Conservation (phyloP, 2,113 vertebrate genomes). For the Coptodon rendalli region DNA sequence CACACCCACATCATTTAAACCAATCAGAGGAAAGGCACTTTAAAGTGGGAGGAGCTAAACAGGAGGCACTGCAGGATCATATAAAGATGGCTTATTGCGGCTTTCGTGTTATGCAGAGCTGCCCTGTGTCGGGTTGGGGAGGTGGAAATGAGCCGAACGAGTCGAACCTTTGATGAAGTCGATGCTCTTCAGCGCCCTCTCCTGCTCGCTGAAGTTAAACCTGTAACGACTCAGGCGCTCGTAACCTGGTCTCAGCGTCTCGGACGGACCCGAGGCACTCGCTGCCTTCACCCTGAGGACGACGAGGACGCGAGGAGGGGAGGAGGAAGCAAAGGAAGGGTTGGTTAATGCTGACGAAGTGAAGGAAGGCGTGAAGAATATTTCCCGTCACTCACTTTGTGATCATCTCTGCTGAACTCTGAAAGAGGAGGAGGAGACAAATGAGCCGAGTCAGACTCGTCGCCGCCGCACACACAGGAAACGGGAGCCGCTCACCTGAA, state of each 20-base stretch:
- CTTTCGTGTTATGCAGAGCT: background rate
- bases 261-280: constrained; percentile 13
- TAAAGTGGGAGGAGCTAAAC: background rate
- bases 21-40: background rate
- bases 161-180: constrained; percentile 67
- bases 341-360: background rate
- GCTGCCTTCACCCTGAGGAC: constrained; percentile 59
- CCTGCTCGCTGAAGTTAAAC: constrained; percentile 67
- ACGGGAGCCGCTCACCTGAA: constrained; percentile 61
- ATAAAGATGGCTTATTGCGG: background rate
- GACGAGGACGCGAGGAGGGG: background rate
- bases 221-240: constrained; percentile 67
- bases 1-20: background rate
- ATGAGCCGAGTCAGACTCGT: background rate
- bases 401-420: constrained; percentile 72
- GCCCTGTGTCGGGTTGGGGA: background rate
- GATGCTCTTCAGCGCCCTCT: constrained; percentile 62
- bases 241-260: constrained; percentile 50
- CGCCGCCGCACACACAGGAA: background rate
- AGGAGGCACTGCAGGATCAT: background rate
- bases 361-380: background rate
- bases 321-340: background rate
- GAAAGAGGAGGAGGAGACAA: background rate
- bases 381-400: constrained; percentile 65
- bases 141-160: background rate